Evolutionary conservation across 1,140 invertebrate genomes (phyloP).

Genomic region (Bombus waltoni): DNA sequence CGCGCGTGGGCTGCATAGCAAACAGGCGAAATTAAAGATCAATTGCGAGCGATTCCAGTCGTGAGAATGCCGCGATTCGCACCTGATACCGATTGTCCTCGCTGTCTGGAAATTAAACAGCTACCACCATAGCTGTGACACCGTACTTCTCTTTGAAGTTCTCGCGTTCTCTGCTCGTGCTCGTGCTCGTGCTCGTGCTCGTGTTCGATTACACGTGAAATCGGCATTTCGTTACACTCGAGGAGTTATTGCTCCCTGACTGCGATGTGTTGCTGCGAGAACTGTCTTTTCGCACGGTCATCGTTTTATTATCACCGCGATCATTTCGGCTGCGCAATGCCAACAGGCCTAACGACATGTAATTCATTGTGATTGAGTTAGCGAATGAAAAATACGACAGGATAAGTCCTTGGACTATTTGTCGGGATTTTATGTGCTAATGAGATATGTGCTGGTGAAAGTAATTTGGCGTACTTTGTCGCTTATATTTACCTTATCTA

Average conservation of each 20-base stretch:
- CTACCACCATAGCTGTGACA: not conserved
- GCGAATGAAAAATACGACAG: not conserved
- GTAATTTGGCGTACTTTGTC: too few relatives aligned
- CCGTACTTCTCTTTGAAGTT: not conserved
- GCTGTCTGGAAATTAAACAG: conserved; percentile 10
- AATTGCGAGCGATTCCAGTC: conserved; percentile 58
- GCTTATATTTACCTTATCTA: too few relatives aligned
- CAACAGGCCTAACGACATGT: not conserved
- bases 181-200: too few relatives aligned
- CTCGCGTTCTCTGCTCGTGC: not conserved
- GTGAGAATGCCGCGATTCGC: conserved; percentile 60
- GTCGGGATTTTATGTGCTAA: not conserved
- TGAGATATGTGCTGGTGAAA: too few relatives aligned
- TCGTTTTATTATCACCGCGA: conserved; percentile 1
- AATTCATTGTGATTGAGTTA: conserved; percentile 13
- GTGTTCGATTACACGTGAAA: not conserved
- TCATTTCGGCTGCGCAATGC: not conserved
- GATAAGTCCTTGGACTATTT: not conserved
- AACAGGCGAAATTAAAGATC: conserved; percentile 69
- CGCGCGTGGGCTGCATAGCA: conserved; percentile 63
- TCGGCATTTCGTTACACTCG: not conserved
- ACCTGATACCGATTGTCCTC: conserved; percentile 27
- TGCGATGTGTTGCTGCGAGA: too few relatives aligned
- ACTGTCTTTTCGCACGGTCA: not conserved
- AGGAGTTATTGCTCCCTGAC: too few relatives aligned